phyloP scores from a whole-genome alignment of 2,888 invertebrate genomes.

The Drosophila multiciliata region DNA sequence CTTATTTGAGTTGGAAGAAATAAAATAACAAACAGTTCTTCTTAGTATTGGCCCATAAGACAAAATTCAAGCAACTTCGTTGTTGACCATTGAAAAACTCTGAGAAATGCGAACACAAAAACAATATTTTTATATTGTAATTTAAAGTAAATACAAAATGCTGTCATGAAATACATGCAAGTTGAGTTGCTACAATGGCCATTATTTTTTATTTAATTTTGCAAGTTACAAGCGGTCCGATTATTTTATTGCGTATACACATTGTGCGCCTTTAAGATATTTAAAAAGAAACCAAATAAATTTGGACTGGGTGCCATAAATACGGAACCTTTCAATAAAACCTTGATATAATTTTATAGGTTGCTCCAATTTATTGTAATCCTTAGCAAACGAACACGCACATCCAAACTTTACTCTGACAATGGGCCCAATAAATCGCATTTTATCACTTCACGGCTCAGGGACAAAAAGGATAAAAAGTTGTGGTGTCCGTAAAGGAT shows the following conservation, averaged over 20 bases:
- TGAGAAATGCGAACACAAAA: background rate
- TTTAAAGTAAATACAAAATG: background rate
- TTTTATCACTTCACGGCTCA: conserved; percentile 73
- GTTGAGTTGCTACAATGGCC: background rate
- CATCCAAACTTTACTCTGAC: conserved; percentile 18
- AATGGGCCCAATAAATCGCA: conserved; percentile 71
- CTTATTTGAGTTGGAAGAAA: background rate
- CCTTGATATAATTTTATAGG: conserved; percentile 54
- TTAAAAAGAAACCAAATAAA: conserved; percentile 50
- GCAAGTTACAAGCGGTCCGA: background rate
- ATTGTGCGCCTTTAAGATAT: conserved; percentile 3
- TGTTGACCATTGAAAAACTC: background rate
- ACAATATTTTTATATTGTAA: background rate
- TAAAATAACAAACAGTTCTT: background rate
- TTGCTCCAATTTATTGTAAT: conserved; percentile 57
- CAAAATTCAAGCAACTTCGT: background rate
- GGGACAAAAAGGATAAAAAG: conserved; percentile 44
- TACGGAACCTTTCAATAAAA: conserved; percentile 61
- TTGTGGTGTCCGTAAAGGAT: conserved; percentile 25
- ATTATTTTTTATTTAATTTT: background rate
- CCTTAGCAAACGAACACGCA: conserved; percentile 15
- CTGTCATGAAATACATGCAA: background rate
- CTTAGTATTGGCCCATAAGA: no score
- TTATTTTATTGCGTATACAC: conserved; percentile 32
- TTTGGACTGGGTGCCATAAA: conserved; percentile 49